Percentiles rank a stretch among this genome's conserved stretches.
Conservation (phyloP, 2,888 invertebrate species). For the Agrotis clavis region DNA sequence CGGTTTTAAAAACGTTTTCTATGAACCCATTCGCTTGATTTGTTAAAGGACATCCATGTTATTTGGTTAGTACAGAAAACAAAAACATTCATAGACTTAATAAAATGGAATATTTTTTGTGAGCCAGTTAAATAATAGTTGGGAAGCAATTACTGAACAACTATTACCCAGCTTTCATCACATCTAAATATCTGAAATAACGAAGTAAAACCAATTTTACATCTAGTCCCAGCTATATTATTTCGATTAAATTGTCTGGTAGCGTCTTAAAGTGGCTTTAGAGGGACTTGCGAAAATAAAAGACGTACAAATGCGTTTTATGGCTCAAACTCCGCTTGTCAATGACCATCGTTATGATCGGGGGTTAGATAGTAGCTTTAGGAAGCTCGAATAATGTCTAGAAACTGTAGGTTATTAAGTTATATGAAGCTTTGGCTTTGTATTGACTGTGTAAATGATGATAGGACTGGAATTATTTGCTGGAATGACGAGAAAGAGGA, state of each 20-base stretch:
- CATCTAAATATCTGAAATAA: background rate
- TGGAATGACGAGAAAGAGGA: no score
- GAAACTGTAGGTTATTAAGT: background rate
- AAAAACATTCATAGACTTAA: no score
- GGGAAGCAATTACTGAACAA: background rate
- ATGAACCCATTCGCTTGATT: background rate
- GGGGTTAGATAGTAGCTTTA: conserved; percentile 2
- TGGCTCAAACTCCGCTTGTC: conserved; percentile 12
- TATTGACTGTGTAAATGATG: no score
- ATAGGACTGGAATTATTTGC: no score
- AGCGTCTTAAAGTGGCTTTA: conserved; percentile 10
- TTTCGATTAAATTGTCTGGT: conserved; percentile 28
- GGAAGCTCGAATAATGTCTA: background rate
- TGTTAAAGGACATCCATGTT: background rate
- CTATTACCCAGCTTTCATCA: background rate
- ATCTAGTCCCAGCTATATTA: conserved; percentile 2
- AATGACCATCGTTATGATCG: conserved; percentile 19
- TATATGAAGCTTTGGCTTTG: background rate
- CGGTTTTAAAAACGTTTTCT: background rate
- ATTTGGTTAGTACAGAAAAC: background rate
- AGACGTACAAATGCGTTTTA: conserved; percentile 42
- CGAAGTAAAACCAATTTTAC: conserved; percentile 7
- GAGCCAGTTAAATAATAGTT: background rate
- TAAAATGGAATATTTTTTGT: no score
- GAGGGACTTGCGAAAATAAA: conserved; percentile 25